These are phyloP conservation scores for Alces alces DNA, from an alignment of 2,113 vertebrate genomes.

Conservation along the genomic window DNA sequence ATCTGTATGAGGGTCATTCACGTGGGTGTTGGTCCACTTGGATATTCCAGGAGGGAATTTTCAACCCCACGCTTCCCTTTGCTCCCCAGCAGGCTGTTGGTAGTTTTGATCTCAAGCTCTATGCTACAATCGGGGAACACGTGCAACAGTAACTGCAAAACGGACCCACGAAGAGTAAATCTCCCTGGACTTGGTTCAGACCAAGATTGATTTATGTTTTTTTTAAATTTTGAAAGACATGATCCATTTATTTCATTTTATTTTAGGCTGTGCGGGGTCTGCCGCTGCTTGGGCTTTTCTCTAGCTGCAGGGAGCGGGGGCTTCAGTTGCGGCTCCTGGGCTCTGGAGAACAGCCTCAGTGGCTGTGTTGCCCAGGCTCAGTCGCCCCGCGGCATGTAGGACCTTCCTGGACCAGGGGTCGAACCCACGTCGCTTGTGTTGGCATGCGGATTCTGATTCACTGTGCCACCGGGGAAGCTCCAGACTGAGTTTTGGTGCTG, in stretches of 20 bases:
- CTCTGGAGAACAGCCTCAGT: not conserved
- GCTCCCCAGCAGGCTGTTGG: not conserved
- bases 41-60: not conserved
- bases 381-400: not conserved
- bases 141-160: accelerated
- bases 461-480: not conserved
- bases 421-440: not conserved
- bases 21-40: accelerated
- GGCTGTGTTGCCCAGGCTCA: not conserved
- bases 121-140: not conserved
- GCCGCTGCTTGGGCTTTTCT: not conserved
- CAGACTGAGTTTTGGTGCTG: not conserved
- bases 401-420: not conserved
- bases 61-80: not conserved
- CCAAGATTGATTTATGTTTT: not conserved
- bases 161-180: not conserved
- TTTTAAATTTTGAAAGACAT: not conserved
- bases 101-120: not conserved
- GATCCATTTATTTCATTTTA: not conserved
- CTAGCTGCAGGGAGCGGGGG: accelerated
- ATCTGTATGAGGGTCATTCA: not conserved
- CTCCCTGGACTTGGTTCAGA: not conserved
- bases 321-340: not conserved
- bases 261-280: not conserved
- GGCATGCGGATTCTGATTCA: not conserved